phyloP scores from a whole-genome alignment of 2,113 vertebrate genomes.

The Cyphomyrus plagiostoma region DNA sequence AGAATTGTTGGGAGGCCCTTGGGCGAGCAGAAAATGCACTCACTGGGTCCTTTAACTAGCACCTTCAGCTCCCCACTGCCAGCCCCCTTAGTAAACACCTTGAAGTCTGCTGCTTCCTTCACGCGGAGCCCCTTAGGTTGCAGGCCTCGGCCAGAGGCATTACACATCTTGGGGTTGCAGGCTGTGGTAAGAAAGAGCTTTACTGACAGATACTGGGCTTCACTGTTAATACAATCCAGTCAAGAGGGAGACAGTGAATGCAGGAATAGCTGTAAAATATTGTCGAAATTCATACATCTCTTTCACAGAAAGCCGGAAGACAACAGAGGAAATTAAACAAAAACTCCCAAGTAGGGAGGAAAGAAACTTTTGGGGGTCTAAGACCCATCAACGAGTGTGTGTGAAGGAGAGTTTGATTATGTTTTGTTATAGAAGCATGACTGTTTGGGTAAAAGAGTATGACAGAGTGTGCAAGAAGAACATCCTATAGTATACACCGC shows the following conservation, averaged over 20 bases:
- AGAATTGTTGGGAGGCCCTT: background rate
- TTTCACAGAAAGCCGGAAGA: background rate
- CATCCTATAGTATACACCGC: background rate
- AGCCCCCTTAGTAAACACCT: constrained; percentile 87
- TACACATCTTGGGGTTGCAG: constrained; percentile 77
- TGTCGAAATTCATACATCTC: background rate
- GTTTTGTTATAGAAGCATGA: background rate
- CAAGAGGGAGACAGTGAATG: background rate
- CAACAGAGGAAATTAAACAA: background rate
- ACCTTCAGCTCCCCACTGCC: constrained; percentile 84
- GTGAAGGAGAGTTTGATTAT: background rate
- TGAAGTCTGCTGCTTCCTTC: constrained; percentile 87
- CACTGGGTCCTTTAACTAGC: constrained; percentile 82
- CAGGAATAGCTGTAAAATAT: background rate
- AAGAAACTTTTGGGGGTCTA: background rate
- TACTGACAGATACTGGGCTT: constrained; percentile 14
- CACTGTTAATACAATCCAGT: constrained; percentile 22
- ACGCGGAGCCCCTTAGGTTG: constrained; percentile 92
- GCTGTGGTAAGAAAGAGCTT: constrained; percentile 50
- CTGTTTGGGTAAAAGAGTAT: background rate
- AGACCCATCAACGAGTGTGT: background rate
- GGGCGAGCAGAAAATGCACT: constrained; percentile 45
- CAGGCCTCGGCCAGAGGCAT: constrained; percentile 82
- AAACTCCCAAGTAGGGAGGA: background rate
- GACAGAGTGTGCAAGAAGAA: background rate